phyloP scores from a whole-genome alignment of 2,888 invertebrate species.

The Orthosia incerta region DNA sequence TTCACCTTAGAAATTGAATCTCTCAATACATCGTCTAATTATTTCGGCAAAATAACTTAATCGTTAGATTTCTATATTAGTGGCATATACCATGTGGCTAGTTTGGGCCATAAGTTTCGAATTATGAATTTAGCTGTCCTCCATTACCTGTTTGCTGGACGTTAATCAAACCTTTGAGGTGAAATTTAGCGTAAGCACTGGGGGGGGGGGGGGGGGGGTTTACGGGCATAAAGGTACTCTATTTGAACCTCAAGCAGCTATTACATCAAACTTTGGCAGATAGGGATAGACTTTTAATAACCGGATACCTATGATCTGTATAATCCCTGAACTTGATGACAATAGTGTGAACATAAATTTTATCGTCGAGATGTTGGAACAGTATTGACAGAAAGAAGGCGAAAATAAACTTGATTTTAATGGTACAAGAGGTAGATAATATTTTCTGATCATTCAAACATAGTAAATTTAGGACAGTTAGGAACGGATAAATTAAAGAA shows the following conservation, averaged over 20 bases:
- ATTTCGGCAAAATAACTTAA: not conserved
- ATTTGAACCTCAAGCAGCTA: not conserved
- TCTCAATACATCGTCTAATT: not conserved
- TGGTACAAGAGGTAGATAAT: not conserved
- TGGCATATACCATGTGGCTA: constrained; percentile 14
- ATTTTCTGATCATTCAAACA: not conserved
- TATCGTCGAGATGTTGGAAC: too few species aligned
- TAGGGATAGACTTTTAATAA: too few species aligned
- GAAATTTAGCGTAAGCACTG: constrained; percentile 2
- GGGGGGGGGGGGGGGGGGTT: too few species aligned
- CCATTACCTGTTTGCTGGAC: constrained; percentile 6
- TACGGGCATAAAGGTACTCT: not conserved
- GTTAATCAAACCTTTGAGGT: constrained; percentile 10
- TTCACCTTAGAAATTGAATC: not conserved
- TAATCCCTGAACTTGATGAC: too few species aligned
- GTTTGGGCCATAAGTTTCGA: not conserved
- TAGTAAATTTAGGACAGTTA: not conserved
- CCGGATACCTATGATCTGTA: too few species aligned
- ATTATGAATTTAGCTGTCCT: constrained; percentile 23
- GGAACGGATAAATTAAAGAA: not conserved
- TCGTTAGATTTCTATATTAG: not conserved
- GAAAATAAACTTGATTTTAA: not conserved
- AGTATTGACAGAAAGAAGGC: not conserved
- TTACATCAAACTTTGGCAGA: not conserved
- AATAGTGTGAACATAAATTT: too few species aligned